Conservation (phyloP, 37 sponge, comb jelly and placozoan species). For the Geodia barretti region DNA sequence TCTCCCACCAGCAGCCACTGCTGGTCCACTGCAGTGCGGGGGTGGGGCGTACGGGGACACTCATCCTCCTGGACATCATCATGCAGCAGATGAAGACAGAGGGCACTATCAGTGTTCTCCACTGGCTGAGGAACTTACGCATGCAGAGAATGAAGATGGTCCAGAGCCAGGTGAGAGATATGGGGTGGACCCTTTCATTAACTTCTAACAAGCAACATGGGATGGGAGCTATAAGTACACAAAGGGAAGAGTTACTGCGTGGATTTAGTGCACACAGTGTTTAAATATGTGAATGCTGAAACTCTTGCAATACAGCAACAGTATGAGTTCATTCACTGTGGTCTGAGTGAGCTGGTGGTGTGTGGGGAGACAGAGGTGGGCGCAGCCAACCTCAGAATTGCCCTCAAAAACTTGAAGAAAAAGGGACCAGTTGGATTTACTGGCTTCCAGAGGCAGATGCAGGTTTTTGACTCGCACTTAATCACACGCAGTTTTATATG, state of each 20-base stretch:
- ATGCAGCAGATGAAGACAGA: conserved; percentile 28
- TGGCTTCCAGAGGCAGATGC: neutral
- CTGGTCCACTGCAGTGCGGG: conserved; percentile 79
- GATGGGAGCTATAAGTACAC: no score
- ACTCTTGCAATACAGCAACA: neutral
- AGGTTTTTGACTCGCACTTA: neutral
- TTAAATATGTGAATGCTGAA: no score
- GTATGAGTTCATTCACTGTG: neutral
- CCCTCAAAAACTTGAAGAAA: neutral
- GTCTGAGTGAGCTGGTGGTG: neutral
- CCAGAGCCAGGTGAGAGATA: conserved; percentile 8
- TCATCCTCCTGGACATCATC: conserved; percentile 50
- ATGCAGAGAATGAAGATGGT: conserved; percentile 45
- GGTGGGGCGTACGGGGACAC: conserved; percentile 63
- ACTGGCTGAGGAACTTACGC: conserved; percentile 43
- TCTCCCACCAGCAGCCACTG: conserved; percentile 10
- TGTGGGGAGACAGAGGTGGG: neutral
- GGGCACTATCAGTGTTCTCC: conserved; percentile 23
- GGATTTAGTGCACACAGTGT: no score
- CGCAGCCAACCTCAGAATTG: neutral
- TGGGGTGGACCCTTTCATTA: neutral
- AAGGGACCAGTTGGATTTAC: neutral
- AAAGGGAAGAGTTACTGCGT: no score
- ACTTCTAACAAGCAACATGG: neutral
- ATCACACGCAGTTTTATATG: neutral